phyloP scores from a whole-genome alignment of 2,888 invertebrate species.

The Lithophane leautieri region DNA sequence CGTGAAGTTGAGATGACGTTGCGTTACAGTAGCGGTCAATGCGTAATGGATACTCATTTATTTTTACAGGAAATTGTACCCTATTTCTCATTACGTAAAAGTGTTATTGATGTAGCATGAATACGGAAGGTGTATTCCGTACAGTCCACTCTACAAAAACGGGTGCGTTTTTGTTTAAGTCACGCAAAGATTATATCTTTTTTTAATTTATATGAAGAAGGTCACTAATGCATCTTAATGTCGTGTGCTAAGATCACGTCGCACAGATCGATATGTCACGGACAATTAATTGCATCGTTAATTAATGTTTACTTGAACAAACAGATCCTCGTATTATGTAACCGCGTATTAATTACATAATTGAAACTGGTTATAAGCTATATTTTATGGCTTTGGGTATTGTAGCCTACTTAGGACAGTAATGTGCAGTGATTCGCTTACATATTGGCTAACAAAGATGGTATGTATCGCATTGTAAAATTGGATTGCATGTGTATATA shows the following conservation, averaged over 20 bases:
- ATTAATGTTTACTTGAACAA: slow-evolving; percentile 55
- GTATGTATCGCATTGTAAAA: slow-evolving; percentile 19
- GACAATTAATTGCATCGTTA: slow-evolving; percentile 60
- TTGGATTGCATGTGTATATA: background rate
- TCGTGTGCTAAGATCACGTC: slow-evolving; percentile 41
- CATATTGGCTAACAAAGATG: slow-evolving; percentile 14
- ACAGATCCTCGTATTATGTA: slow-evolving; percentile 31
- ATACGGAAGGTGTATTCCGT: slow-evolving; percentile 27
- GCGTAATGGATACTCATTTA: slow-evolving; percentile 54
- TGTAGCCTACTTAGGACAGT: slow-evolving; percentile 22
- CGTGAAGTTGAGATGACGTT: slow-evolving; percentile 23
- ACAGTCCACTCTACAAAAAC: slow-evolving; percentile 10
- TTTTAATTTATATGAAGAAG: slow-evolving; percentile 16
- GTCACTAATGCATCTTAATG: slow-evolving; percentile 8
- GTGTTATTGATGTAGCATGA: slow-evolving; percentile 54
- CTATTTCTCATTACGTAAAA: slow-evolving; percentile 53
- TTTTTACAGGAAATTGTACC: slow-evolving; percentile 60
- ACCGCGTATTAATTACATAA: slow-evolving; percentile 41
- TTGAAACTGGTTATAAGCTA: slow-evolving; percentile 17
- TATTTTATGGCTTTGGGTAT: slow-evolving; percentile 34
- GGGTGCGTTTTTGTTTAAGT: slow-evolving; percentile 32
- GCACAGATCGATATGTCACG: slow-evolving; percentile 55
- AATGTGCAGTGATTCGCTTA: slow-evolving; percentile 31
- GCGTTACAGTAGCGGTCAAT: slow-evolving; percentile 46
- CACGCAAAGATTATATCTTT: slow-evolving; percentile 24